phyloP scores from a whole-genome alignment of 1,140 invertebrate genomes.

The Amyelois transitella region DNA sequence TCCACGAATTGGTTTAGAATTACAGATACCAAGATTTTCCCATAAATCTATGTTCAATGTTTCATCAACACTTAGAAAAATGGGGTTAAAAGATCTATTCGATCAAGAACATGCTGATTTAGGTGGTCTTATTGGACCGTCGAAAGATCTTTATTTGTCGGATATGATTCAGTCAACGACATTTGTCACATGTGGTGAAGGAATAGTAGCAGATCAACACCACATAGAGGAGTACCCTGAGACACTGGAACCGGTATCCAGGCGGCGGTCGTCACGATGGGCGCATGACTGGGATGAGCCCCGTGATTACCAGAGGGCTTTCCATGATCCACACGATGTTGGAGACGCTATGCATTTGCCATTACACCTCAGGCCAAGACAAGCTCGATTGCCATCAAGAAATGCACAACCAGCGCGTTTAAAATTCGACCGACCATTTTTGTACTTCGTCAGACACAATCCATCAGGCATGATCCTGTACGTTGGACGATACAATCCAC shows the following conservation, averaged over 20 bases:
- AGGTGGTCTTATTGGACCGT: conserved; percentile 82
- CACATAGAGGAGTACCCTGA: conserved; percentile 87
- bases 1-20: conserved; percentile 82
- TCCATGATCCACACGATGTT: conserved; percentile 78
- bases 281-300: conserved; percentile 58
- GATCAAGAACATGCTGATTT: conserved; percentile 82
- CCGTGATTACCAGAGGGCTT: conserved; percentile 75
- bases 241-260: conserved; percentile 63
- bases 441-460: conserved; percentile 90
- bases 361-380: conserved; percentile 79
- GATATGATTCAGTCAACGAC: conserved; percentile 87
- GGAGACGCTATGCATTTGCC: conserved; percentile 77
- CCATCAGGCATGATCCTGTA: conserved; percentile 89
- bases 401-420: conserved; percentile 76
- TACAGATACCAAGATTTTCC: conserved; percentile 88
- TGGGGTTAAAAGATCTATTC: conserved; percentile 88
- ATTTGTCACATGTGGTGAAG: conserved; percentile 87
- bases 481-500: conserved; percentile 89
- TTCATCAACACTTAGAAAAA: conserved; percentile 82
- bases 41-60: conserved; percentile 87
- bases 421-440: conserved; percentile 88
- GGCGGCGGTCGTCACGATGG: conserved; percentile 55
- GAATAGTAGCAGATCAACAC: conserved; percentile 81
- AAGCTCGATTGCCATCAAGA: conserved; percentile 80
- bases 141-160: conserved; percentile 84